phyloP scores from a whole-genome alignment of 2,113 vertebrate species.

The Eolophus roseicapilla region DNA sequence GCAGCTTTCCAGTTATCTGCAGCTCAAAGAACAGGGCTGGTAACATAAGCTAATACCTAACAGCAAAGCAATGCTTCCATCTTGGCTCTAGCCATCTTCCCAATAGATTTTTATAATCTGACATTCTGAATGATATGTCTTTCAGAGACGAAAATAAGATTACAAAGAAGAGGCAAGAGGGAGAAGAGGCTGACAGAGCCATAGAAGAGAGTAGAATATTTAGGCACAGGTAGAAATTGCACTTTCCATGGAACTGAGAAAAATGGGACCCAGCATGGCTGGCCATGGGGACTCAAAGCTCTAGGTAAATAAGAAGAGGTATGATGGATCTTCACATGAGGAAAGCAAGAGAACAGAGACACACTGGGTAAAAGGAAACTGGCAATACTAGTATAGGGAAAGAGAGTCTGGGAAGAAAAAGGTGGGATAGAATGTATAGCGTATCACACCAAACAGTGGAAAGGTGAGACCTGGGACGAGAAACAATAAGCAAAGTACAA shows the following conservation, averaged over 20 bases:
- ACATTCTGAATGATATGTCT: not conserved
- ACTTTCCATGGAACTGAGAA: not conserved
- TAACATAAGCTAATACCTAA: not conserved
- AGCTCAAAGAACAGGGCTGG: not conserved
- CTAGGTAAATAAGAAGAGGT: not conserved
- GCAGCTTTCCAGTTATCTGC: not conserved
- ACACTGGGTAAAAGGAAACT: not conserved
- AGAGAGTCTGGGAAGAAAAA: not conserved
- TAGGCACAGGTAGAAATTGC: not conserved
- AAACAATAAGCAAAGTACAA: not conserved
- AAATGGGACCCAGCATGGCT: not conserved
- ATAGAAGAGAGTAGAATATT: not conserved
- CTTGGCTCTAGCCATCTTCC: not conserved
- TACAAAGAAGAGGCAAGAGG: not conserved
- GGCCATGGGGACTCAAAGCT: not conserved
- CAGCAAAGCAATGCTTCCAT: not conserved
- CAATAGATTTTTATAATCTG: not conserved
- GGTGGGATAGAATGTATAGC: fast-evolving
- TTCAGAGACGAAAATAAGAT: not conserved
- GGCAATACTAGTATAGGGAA: not conserved
- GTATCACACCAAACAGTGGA: not conserved
- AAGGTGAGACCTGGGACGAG: not conserved
- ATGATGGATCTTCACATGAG: not conserved
- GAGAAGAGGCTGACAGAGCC: not conserved
- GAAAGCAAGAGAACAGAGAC: not conserved